Evolutionary conservation across 2,113 vertebrate genomes (phyloP).

Genomic region (Bufo bufo): DNA sequence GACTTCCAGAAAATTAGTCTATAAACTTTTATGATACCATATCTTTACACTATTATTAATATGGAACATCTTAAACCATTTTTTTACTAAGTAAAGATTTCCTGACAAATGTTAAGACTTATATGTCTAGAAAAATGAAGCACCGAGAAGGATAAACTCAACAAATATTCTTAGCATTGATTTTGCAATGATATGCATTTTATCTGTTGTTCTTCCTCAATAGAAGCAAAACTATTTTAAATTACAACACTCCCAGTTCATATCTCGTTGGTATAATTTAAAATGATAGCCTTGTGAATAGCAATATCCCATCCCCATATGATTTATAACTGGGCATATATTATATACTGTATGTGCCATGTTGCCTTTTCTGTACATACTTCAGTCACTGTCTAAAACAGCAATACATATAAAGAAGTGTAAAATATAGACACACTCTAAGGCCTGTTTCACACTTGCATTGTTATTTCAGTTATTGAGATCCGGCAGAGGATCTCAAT

Average conservation of each 20-base stretch:
- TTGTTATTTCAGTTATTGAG: no score
- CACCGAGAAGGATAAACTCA: slow-evolving; percentile 48
- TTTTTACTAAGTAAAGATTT: slow-evolving; percentile 62
- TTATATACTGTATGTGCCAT: background rate
- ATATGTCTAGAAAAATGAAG: slow-evolving; percentile 52
- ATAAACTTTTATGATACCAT: slow-evolving; percentile 65
- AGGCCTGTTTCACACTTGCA: no score
- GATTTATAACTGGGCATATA: background rate
- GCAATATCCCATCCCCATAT: background rate
- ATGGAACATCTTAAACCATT: slow-evolving; percentile 63
- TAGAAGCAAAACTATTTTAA: slow-evolving; percentile 21
- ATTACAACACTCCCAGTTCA: slow-evolving; percentile 16
- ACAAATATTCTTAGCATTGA: slow-evolving; percentile 53
- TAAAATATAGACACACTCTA: no score
- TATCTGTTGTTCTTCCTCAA: slow-evolving; percentile 48
- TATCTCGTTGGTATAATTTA: slow-evolving; percentile 18
- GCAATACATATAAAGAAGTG: no score
- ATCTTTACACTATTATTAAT: slow-evolving; percentile 67
- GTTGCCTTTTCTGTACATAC: background rate
- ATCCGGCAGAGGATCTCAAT: no score
- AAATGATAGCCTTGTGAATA: background rate
- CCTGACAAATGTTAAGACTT: slow-evolving; percentile 56
- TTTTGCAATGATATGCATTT: slow-evolving; percentile 49
- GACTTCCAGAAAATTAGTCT: slow-evolving; percentile 67
- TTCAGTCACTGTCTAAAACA: background rate